Evolutionary conservation across 2,797 vertebrate genomes (phyloP), one percentile per base, ranked within the genome.

Genomic region (Acanthopagrus latus): DNA sequence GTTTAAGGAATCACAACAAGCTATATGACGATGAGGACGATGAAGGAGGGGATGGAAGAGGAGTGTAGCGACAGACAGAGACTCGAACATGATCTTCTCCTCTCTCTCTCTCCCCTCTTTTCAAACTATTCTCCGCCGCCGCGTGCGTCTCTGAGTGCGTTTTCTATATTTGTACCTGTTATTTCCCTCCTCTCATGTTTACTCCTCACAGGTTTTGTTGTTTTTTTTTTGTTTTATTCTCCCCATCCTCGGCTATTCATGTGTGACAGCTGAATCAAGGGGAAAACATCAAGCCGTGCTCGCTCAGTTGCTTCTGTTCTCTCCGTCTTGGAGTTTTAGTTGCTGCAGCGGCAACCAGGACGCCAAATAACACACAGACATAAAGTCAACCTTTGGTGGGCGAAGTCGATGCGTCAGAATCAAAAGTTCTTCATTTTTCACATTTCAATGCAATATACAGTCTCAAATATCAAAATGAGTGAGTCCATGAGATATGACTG

Each of bases 241-340:
- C 25, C 38, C 55, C 64, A 59, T 58, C 69, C 27, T 64, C 4
- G 44, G 56, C 57, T 72, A 54, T 66, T 74, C 59, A 66, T 66
- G 71, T 80, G 64, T 78, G 76, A 75, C 80, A 84, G 66, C 59
- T 29, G 55, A 85, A 82, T 79, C 70, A 71, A 46, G 59, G 64
- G 79, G 33, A 27, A 74, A 78, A 68, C 77, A 78, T 81, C 71
- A 60, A 59, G 54, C 68, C 59, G 21, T 38, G 18, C 60, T 50
- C 6, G 23, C 69, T 80, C 67, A 57, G 60, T 33, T 71, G 57
- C 62, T 68, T 76, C 68, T 50, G 48, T 74, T 27, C 27, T 33
- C 51, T 78, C 72, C n/a, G 57, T 60, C 38, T 83, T 41, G 38
- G 83, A n/a, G 50, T 78, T 69, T 69, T 72, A 69, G 3, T 8